These are phyloP conservation scores for Falcunculus frontatus DNA, from an alignment of 2,113 vertebrate genomes.

Conservation along the genomic window DNA sequence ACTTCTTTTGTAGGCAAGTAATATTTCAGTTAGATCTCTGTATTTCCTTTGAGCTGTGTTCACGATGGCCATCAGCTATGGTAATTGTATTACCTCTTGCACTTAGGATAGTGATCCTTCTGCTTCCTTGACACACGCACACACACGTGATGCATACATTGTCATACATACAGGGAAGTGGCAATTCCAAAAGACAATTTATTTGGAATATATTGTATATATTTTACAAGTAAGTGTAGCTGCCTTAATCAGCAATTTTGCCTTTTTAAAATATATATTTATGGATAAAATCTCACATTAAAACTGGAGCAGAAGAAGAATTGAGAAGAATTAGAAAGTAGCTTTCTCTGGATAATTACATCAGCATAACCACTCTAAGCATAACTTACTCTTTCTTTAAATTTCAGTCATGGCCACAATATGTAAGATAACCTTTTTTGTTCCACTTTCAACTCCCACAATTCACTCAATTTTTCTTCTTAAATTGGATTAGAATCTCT, in stretches of 20 bases:
- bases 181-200: background rate
- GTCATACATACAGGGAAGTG: rapidly evolving
- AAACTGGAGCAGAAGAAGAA: background rate
- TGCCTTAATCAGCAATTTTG: background rate
- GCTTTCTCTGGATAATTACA: background rate
- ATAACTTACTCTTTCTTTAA: background rate
- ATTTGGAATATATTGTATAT: background rate
- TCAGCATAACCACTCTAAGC: background rate
- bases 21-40: background rate
- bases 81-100: background rate
- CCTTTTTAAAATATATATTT: background rate
- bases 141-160: background rate
- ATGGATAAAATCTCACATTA: background rate
- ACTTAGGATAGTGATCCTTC: background rate
- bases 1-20: background rate
- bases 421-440: background rate
- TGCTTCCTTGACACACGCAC: background rate
- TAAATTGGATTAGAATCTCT: constrained; percentile 21
- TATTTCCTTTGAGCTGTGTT: background rate
- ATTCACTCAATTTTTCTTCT: background rate
- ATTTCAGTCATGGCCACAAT: background rate
- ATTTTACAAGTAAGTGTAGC: background rate
- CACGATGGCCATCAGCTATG: background rate
- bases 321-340: background rate
- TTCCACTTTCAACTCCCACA: background rate